These are phyloP conservation scores for Drosophila suboccidentalis DNA, from an alignment of 2,888 invertebrate species.

Conservation along the genomic window DNA sequence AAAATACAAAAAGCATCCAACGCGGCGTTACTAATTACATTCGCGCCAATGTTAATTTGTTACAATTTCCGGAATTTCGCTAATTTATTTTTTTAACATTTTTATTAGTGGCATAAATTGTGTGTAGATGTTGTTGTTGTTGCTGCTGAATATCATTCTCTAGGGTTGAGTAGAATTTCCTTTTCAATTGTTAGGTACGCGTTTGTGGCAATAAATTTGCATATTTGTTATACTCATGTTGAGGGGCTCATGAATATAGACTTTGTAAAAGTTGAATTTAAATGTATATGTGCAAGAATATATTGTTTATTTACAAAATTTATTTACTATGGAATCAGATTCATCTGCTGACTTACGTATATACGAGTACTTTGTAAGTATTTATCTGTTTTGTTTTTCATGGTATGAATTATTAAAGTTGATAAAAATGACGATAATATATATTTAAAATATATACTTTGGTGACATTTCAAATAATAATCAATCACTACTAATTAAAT, in stretches of 20 bases:
- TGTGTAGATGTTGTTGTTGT: conserved; percentile 26
- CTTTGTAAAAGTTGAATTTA: not conserved
- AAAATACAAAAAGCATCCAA: conserved; percentile 44
- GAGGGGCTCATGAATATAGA: conserved; percentile 28
- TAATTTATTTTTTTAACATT: conserved; percentile 75
- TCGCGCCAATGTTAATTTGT: conserved; percentile 82
- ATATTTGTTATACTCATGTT: conserved; percentile 43
- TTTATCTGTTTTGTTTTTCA: not conserved
- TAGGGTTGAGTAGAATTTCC: conserved; percentile 60
- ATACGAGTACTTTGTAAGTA: not conserved
- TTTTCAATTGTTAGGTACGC: conserved; percentile 57
- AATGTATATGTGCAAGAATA: not conserved
- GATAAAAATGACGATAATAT: too few relatives aligned
- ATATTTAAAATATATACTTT: too few relatives aligned
- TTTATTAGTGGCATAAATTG: conserved; percentile 75
- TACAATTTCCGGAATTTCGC: conserved; percentile 83
- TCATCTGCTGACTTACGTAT: not conserved
- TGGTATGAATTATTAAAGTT: not conserved
- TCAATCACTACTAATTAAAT: too few relatives aligned
- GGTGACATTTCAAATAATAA: too few relatives aligned
- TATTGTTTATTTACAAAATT: not conserved
- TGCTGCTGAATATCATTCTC: conserved; percentile 34
- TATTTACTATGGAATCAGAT: not conserved
- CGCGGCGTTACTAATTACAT: conserved; percentile 82
- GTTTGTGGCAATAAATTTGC: conserved; percentile 61